Base-by-base conservation (phyloP, 1,140 invertebrate genomes). In the Bombus huntii region DNA sequence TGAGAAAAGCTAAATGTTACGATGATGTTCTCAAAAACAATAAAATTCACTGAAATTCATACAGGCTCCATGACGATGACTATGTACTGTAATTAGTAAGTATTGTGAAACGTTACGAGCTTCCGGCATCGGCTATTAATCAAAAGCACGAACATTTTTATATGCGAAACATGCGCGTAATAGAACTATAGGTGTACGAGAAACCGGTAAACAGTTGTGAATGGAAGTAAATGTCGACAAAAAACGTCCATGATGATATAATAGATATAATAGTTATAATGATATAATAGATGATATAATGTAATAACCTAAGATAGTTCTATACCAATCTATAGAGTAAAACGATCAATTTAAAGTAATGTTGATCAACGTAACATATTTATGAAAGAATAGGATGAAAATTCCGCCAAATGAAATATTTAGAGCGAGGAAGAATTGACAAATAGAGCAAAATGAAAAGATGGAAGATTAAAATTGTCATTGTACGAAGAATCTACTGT, bases 191-290 rank as follows among this genome's bases (percentile, higher is more conserved):
- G 18, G 31, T 13, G 31, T 8, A 47, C 37, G 3, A 39, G 12
- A 47, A 31, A 80, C 68, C n/a, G 15, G 37, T 74, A 47, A 62
- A 82, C 39, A 65, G n/a, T 66, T 77, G 22, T 25, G 18, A 31
- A 76, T 22, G 53, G 25, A 37, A 18, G 18, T 28, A 25, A 4
- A 66, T 39, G 25, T 39, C 18, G n/a, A 12, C 0, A 57, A 31
- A 81, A 42, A 12, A 57, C 47, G 25, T 59, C 22, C 12, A 4
- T 25, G n/a, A 42, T 44, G n/a, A 79, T 25, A 66, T 80, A 70
- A 81, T 25, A 39, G 77, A 44, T 31, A 39, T 47, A 66, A 62
- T 62, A 53, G 47, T 53, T 53, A 53, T 53, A 53, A 53, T 53
- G 47, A 53, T 22, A 22, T 53, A 53, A 53, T 53, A 53, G 47